Evolutionary conservation across 2,113 vertebrate genomes (phyloP).

Genomic region (Podarcis raffonei): DNA sequence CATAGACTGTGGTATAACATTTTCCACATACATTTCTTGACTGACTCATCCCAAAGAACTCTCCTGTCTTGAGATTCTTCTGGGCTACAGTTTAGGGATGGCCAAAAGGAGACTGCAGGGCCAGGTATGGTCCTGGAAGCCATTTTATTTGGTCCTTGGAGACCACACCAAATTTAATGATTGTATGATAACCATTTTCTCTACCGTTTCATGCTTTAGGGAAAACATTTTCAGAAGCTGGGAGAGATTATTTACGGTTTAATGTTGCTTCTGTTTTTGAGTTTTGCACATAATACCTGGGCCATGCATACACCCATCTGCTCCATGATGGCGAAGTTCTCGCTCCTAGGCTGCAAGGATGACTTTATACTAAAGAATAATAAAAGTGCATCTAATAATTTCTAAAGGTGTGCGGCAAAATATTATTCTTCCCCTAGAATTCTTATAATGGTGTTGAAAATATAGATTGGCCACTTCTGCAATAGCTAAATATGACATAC

Average conservation of each 20-base stretch:
- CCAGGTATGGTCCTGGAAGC: not conserved
- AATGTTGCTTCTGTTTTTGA: not conserved
- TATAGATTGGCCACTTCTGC: not conserved
- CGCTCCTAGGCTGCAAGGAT: not conserved
- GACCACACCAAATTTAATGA: not conserved
- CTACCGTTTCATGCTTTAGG: not conserved
- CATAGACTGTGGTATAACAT: not conserved
- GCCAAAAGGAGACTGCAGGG: not conserved
- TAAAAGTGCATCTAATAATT: not conserved
- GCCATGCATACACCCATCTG: not conserved
- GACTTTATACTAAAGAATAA: not conserved
- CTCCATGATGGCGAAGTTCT: not conserved
- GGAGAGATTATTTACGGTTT: not conserved
- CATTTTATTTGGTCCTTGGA: not conserved
- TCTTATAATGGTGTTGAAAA: not conserved
- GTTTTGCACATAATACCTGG: not conserved
- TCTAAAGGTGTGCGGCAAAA: not conserved
- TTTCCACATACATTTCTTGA: not conserved
- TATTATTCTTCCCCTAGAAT: not conserved
- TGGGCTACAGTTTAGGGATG: not conserved
- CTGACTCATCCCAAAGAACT: not conserved
- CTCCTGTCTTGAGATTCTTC: not conserved
- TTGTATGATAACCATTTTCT: not conserved
- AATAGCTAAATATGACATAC: not conserved
- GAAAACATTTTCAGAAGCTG: not conserved